Evolutionary conservation across 2,113 vertebrate species (phyloP).

Genomic region (Monarcha castaneiventris): DNA sequence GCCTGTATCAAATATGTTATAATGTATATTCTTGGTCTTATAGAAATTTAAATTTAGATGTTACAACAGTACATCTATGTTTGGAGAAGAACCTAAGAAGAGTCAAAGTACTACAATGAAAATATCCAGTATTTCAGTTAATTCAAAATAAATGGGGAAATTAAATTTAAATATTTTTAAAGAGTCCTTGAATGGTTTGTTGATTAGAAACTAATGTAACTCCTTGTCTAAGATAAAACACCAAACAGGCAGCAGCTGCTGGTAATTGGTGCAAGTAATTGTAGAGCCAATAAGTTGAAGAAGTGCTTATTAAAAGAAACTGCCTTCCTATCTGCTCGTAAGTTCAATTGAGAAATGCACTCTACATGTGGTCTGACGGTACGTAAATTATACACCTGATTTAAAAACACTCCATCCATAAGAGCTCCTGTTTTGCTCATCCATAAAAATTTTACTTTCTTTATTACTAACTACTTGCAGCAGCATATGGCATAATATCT

Average conservation of each 20-base stretch:
- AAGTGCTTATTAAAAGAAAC: conserved; percentile 87
- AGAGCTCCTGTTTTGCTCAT: conserved; percentile 86
- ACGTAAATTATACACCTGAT: conserved; percentile 88
- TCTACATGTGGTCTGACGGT: conserved; percentile 84
- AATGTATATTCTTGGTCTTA: not conserved
- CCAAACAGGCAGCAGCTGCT: conserved; percentile 85
- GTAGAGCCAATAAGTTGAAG: conserved; percentile 87
- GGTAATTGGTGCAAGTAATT: conserved; percentile 88
- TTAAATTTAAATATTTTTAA: conserved; percentile 79
- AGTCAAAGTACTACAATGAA: conserved; percentile 60
- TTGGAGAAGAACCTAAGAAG: conserved; percentile 48
- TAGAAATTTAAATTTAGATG: not conserved
- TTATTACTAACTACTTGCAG: conserved; percentile 79
- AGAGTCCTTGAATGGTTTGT: conserved; percentile 83
- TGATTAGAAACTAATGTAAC: conserved; percentile 85
- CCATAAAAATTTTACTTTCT: conserved; percentile 86
- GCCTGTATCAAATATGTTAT: not conserved
- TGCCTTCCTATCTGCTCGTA: conserved; percentile 81
- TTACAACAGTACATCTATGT: not conserved
- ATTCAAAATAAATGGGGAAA: conserved; percentile 77
- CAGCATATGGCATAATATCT: conserved; percentile 84
- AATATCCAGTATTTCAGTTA: conserved; percentile 76
- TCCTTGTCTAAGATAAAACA: conserved; percentile 81
- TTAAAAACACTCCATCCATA: conserved; percentile 87
- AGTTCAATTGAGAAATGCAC: conserved; percentile 86